phyloP scores from a whole-genome alignment of 2,113 vertebrate genomes.

The Cyprinodon tularosa region DNA sequence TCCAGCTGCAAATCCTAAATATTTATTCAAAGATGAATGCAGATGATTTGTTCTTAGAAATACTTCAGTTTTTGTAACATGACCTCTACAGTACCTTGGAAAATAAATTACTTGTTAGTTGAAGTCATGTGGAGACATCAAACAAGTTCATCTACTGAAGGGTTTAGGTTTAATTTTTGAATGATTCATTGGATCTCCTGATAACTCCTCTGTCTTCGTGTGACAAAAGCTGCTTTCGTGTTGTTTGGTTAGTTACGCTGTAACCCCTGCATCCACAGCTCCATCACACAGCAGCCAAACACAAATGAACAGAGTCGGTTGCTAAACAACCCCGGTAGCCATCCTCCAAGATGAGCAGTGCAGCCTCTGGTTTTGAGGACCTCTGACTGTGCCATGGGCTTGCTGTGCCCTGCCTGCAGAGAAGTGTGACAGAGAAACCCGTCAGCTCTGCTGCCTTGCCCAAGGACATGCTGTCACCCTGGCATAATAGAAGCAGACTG shows the following conservation, averaged over 20 bases:
- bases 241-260: constrained; percentile 72
- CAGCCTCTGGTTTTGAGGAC: constrained; percentile 66
- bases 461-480: constrained; percentile 74
- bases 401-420: constrained; percentile 72
- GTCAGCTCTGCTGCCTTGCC: constrained; percentile 79
- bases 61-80: background rate
- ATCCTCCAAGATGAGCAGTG: constrained; percentile 66
- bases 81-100: background rate
- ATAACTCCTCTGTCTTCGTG: constrained; percentile 52
- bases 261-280: constrained; percentile 41
- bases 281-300: constrained; percentile 56
- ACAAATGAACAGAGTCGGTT: constrained; percentile 60
- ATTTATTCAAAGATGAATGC: background rate
- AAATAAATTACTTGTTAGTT: background rate
- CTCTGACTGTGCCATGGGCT: constrained; percentile 73
- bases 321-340: constrained; percentile 79
- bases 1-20: background rate
- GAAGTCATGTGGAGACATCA: background rate
- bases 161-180: background rate
- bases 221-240: constrained; percentile 64
- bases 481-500: constrained; percentile 67
- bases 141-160: background rate
- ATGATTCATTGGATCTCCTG: constrained; percentile 27
- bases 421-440: constrained; percentile 80
- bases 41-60: background rate